Evolutionary conservation across 2,888 invertebrate species (phyloP), one percentile per base, ranked within the genome.

Genomic region (Branchellion lobata): DNA sequence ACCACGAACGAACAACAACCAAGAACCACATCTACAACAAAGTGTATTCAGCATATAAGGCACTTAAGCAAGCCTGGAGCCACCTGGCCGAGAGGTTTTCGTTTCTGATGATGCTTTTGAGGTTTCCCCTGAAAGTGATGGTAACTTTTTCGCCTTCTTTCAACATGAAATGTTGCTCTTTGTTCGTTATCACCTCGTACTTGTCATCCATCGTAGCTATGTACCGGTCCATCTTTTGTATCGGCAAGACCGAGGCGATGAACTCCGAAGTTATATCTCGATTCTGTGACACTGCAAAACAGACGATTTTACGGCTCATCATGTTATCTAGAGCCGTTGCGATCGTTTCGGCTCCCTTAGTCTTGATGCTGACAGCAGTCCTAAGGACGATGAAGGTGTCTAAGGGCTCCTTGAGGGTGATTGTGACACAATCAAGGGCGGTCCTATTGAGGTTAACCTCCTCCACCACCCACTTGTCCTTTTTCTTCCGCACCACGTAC

Each of bases 71-170:
- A 51, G 14, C 14, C 18, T 51, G 53, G 14, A 51, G 14, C 18
- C 83, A 78, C 47, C 82, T 81, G 0, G 84, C 84, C 31, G 79
- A 73, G 34, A 85, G 65, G 72, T 85, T 84, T 68, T 81, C 68
- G 81, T 82, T 11, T 82, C 51, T 47, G 24, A 65, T 82, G 5
- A 71, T 78, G 53, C 82, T 82, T 73, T 83, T 84, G 24, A 86
- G 81, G 81, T 86, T 86, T 18, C 86, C 86, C 75, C 85, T 82
- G 84, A 86, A 86, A 47, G 82, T 81, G 24, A 86, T 82, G 69
- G 85, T 84, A 14, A 86, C 84, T 11, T 83, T 80, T 78, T 86
- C 85, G 8, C 86, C 86, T 80, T 83, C 83, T n/a, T 78, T 79
- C 11, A 83, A 75, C 21, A 47, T 27, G 47, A 83, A 51, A 0